These are phyloP conservation scores for Perdix hodgsoniae DNA, from an alignment of 2,797 vertebrate species.

Conservation along the genomic window DNA sequence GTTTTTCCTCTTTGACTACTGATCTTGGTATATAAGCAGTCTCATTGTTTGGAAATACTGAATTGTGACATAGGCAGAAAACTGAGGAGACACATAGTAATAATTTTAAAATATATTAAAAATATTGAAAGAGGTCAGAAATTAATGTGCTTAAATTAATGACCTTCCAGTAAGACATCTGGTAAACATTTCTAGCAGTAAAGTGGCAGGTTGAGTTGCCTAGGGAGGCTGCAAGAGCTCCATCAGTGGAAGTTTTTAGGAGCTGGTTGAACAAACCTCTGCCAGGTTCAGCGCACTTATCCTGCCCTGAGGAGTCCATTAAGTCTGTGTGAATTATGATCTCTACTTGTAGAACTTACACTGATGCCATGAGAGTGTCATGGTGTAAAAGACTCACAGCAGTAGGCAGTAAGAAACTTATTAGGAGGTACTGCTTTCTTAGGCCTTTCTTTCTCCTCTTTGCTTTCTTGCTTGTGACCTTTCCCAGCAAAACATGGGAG, in stretches of 20 bases:
- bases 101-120: neutral
- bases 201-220: constrained; percentile 28
- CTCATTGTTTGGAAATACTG: neutral
- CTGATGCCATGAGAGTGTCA: neutral
- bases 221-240: neutral
- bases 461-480: neutral
- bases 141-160: constrained; percentile 41
- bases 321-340: constrained; percentile 33
- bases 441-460: neutral
- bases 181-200: constrained; percentile 9
- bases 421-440: neutral
- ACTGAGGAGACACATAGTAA: neutral
- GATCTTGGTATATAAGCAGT: neutral
- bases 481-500: neutral
- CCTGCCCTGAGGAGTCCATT: constrained; percentile 17
- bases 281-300: neutral
- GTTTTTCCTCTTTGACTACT: neutral
- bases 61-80: neutral
- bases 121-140: neutral
- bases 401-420: neutral
- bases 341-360: neutral
- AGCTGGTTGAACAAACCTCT: constrained; percentile 29
- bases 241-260: constrained; percentile 30
- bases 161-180: constrained; percentile 3
- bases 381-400: neutral